A percentile compares a stretch with the other conserved stretches of the same genome.
Evolutionary conservation across 2,888 invertebrate genomes (phyloP).

Genomic region (Temnothorax ravouxi): DNA sequence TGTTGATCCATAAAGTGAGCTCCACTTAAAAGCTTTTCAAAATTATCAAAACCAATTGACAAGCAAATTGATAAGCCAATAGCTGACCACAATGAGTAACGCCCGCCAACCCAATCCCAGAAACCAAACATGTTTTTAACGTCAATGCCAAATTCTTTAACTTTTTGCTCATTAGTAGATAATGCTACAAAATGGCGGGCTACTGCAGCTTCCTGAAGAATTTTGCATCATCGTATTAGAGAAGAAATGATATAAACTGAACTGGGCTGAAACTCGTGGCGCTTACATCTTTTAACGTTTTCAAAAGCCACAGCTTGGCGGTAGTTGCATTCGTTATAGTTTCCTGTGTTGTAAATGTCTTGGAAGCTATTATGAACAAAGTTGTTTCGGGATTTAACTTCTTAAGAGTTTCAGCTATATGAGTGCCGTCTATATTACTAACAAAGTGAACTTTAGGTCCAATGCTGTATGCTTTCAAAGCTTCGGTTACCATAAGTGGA

Average conservation of each 20-base stretch:
- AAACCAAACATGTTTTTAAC: slow-evolving; percentile 99
- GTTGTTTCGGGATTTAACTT: slow-evolving; percentile 96
- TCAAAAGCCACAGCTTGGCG: slow-evolving; percentile 98
- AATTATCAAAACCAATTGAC: slow-evolving; percentile 97
- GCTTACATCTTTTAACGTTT: slow-evolving; percentile 94
- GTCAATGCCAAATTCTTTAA: slow-evolving; percentile 99
- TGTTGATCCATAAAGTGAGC: slow-evolving; percentile 98
- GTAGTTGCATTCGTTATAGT: slow-evolving; percentile 99
- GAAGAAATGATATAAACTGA: neutral
- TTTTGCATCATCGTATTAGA: neutral
- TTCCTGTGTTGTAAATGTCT: slow-evolving; percentile 99
- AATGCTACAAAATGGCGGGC: slow-evolving; percentile 99
- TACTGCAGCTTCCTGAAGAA: slow-evolving; percentile 91
- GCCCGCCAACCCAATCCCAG: slow-evolving; percentile 99
- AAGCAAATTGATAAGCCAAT: slow-evolving; percentile 98
- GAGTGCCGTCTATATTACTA: slow-evolving; percentile 99
- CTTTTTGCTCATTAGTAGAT: slow-evolving; percentile 97
- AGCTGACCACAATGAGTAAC: slow-evolving; percentile 99
- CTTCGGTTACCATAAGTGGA: slow-evolving; percentile 99
- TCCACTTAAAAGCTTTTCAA: slow-evolving; percentile 95
- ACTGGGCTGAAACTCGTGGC: slow-evolving; percentile 25
- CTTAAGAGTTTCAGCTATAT: slow-evolving; percentile 97
- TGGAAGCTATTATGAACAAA: slow-evolving; percentile 99
- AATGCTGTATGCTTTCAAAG: slow-evolving; percentile 95
- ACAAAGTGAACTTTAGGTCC: slow-evolving; percentile 98